A percentile compares a stretch with the other conserved stretches of the same genome.
phyloP scores from a whole-genome alignment of 2,888 invertebrate species.

The Lycaena phlaeas region DNA sequence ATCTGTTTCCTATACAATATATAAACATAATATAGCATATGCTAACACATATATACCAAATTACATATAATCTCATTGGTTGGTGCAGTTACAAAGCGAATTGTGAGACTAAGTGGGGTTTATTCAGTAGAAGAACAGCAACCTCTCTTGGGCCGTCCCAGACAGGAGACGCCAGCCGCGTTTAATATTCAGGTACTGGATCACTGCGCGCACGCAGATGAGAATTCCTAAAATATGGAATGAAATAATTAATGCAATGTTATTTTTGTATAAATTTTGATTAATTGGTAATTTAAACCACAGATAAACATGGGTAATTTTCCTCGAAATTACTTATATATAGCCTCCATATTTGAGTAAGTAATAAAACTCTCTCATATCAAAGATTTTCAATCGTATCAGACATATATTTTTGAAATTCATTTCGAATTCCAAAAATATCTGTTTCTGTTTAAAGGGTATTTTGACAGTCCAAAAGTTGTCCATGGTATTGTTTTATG shows the following conservation, averaged over 20 bases:
- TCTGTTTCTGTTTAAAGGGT: too few relatives aligned
- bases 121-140: constrained; percentile 86
- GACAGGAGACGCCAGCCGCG: constrained; percentile 90
- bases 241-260: not conserved
- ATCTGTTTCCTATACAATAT: not conserved
- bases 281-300: too few relatives aligned
- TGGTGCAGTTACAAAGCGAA: constrained; percentile 8
- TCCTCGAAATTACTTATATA: too few relatives aligned
- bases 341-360: too few relatives aligned
- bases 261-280: too few relatives aligned
- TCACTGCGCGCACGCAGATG: constrained; percentile 88
- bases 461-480: too few relatives aligned
- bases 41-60: not conserved
- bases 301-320: too few relatives aligned
- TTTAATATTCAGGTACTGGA: constrained; percentile 91
- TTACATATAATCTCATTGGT: not conserved
- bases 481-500: too few relatives aligned
- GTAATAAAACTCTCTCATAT: too few relatives aligned
- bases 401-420: too few relatives aligned
- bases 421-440: too few relatives aligned
- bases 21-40: not conserved
- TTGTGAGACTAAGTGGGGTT: constrained; percentile 2
- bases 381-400: too few relatives aligned
- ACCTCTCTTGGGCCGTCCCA: constrained; percentile 88
- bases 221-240: constrained; percentile 75